Conservation (phyloP, 2,113 vertebrate species). For the Xiphorhynchus elegans region DNA sequence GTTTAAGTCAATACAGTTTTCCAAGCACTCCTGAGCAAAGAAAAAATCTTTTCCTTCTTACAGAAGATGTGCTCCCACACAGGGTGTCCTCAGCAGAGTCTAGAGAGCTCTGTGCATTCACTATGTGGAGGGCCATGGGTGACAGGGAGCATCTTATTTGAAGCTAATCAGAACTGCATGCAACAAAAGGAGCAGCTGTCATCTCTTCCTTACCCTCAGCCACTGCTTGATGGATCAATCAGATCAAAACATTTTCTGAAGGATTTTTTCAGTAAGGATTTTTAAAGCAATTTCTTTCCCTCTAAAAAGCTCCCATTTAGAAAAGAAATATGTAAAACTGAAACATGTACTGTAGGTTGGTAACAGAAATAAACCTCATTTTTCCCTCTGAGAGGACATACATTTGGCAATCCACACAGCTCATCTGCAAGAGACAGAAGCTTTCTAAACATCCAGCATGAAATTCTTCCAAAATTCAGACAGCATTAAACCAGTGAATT, state of each 20-base stretch:
- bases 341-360: neutral
- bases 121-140: neutral
- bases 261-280: neutral
- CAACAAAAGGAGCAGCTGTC: constrained; percentile 36
- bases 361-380: constrained; percentile 2
- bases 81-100: neutral
- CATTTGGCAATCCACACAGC: constrained; percentile 35
- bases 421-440: constrained; percentile 44
- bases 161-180: constrained; percentile 28
- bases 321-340: constrained; percentile 17
- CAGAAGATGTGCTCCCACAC: neutral
- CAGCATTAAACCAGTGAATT: neutral
- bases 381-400: constrained; percentile 49
- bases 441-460: constrained; percentile 21
- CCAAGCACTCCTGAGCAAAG: neutral
- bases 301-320: neutral
- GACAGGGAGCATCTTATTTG: neutral
- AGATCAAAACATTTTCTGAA: constrained; percentile 31
- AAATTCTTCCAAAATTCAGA: constrained; percentile 24
- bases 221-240: constrained; percentile 22
- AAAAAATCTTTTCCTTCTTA: neutral
- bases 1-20: neutral
- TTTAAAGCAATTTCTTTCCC: neutral
- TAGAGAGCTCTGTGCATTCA: neutral
- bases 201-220: constrained; percentile 7